Conservation (phyloP, 2,888 invertebrate species). For the Pterostichus niger region DNA sequence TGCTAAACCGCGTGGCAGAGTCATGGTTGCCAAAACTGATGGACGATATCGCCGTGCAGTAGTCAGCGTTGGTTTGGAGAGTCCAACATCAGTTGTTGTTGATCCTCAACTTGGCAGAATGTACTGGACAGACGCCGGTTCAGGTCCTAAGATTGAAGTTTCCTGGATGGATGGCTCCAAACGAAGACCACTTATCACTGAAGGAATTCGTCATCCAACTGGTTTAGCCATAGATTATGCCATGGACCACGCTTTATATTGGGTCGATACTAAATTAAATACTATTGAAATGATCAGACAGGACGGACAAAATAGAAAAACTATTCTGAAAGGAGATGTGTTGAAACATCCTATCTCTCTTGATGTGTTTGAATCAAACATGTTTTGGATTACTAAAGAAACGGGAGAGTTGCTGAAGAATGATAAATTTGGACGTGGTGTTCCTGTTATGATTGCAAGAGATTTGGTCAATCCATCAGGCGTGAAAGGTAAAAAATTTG, state of each 20-base stretch:
- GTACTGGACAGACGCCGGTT: slow-evolving; percentile 97
- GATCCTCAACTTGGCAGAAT: slow-evolving; percentile 92
- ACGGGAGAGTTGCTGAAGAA: slow-evolving; percentile 92
- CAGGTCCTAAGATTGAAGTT: slow-evolving; percentile 94
- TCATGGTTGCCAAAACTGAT: slow-evolving; percentile 93
- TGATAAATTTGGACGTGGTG: slow-evolving; percentile 98
- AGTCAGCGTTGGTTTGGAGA: slow-evolving; percentile 88
- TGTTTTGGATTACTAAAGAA: slow-evolving; percentile 96
- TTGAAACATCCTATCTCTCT: slow-evolving; percentile 90
- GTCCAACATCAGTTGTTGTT: slow-evolving; percentile 92
- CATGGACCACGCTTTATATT: slow-evolving; percentile 94
- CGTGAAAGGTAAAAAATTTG: slow-evolving; percentile 82
- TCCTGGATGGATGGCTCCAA: slow-evolving; percentile 98
- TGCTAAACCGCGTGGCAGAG: slow-evolving; percentile 86
- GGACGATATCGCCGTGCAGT: slow-evolving; percentile 92
- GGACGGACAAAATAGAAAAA: slow-evolving; percentile 88
- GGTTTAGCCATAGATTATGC: slow-evolving; percentile 94
- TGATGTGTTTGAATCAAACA: slow-evolving; percentile 95
- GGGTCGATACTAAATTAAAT: slow-evolving; percentile 96
- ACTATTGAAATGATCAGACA: slow-evolving; percentile 91
- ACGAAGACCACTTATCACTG: slow-evolving; percentile 88
- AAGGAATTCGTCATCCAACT: slow-evolving; percentile 91
- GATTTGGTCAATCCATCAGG: slow-evolving; percentile 92
- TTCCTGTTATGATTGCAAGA: slow-evolving; percentile 89
- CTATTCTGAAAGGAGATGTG: slow-evolving; percentile 85